Conservation (phyloP, 2,888 invertebrate genomes). For the Sinotaia quadrata region DNA sequence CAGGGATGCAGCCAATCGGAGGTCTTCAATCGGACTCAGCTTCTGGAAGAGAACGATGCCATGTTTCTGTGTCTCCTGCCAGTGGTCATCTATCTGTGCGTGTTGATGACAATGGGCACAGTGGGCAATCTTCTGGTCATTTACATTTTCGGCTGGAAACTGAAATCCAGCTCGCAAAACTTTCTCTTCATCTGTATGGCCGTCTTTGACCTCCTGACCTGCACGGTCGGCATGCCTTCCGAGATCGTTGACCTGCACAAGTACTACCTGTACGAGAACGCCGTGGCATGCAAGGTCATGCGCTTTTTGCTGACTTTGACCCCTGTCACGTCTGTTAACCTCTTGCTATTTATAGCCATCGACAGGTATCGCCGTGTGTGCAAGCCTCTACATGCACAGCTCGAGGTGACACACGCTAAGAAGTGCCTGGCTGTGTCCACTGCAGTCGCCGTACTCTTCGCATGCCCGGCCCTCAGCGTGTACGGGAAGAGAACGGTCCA, state of each 20-base stretch:
- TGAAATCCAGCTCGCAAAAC: constrained; percentile 47
- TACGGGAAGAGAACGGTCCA: constrained; percentile 33
- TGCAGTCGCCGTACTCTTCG: constrained; percentile 19
- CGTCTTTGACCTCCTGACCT: constrained; percentile 50
- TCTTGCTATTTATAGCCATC: constrained; percentile 5
- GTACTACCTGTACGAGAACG: constrained; percentile 48
- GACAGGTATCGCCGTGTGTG: constrained; percentile 50
- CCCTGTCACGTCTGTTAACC: constrained; percentile 16
- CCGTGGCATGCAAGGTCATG: constrained; percentile 46
- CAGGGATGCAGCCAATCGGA: not conserved
- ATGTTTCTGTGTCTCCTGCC: constrained; percentile 30
- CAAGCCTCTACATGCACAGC: constrained; percentile 48
- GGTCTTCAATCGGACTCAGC: constrained; percentile 10
- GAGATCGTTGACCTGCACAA: constrained; percentile 56
- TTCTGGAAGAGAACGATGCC: constrained; percentile 34
- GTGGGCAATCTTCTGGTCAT: constrained; percentile 52
- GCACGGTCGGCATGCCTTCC: constrained; percentile 51
- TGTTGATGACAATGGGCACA: constrained; percentile 49
- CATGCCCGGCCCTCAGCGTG: constrained; percentile 32
- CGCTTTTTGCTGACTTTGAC: constrained; percentile 5
- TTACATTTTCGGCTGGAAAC: constrained; percentile 47
- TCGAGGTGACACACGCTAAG: constrained; percentile 43
- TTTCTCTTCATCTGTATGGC: constrained; percentile 53
- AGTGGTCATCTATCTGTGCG: constrained; percentile 32
- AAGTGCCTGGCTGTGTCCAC: constrained; percentile 26